These are phyloP conservation scores for Coccyzus lansbergi DNA, from an alignment of 2,797 vertebrate genomes.

Conservation along the genomic window DNA sequence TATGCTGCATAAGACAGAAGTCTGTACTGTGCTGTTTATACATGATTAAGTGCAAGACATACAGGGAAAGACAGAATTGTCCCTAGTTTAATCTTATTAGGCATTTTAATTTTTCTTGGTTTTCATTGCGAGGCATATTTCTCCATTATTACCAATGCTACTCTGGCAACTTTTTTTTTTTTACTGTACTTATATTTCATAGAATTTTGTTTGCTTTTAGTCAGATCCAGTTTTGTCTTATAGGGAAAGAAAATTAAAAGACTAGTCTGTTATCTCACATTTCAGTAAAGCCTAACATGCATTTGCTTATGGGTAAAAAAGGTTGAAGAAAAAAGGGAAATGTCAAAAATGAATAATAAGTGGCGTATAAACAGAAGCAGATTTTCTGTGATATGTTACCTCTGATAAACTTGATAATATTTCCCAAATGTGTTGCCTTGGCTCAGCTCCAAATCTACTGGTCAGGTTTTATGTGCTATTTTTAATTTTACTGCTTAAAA, in stretches of 20 bases:
- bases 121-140: not conserved
- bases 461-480: constrained; percentile 78
- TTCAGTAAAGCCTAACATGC: constrained; percentile 75
- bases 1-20: not conserved
- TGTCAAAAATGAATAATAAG: constrained; percentile 83
- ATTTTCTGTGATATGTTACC: constrained; percentile 80
- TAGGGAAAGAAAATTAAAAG: constrained; percentile 48
- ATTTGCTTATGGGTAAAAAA: constrained; percentile 77
- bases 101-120: not conserved
- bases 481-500: constrained; percentile 85
- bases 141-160: not conserved
- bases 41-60: not conserved
- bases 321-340: constrained; percentile 79
- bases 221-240: constrained; percentile 65
- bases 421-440: constrained; percentile 83
- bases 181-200: constrained; percentile 57
- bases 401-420: constrained; percentile 81
- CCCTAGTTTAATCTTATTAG: not conserved
- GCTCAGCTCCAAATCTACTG: constrained; percentile 76
- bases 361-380: constrained; percentile 83
- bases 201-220: constrained; percentile 62
- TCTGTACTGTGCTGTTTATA: not conserved
- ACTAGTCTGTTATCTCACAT: constrained; percentile 69
- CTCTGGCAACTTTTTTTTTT: constrained; percentile 26
- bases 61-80: not conserved